A percentile compares a stretch with the other conserved stretches of the same genome.
These are phyloP conservation scores for Leucoraja ocellata DNA, from an alignment of 2,797 vertebrate genomes.

Conservation along the genomic window DNA sequence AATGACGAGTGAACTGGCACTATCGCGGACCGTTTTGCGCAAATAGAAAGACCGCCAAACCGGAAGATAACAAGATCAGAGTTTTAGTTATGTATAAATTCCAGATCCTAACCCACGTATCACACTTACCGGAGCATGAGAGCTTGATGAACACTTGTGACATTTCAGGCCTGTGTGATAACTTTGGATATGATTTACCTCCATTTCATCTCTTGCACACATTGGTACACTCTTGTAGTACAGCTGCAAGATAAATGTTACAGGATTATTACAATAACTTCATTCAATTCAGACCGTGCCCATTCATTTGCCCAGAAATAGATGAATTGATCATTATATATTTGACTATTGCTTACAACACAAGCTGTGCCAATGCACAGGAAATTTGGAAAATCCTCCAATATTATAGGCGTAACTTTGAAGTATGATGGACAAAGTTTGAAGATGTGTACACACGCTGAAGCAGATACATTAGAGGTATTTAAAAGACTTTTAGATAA, in stretches of 20 bases:
- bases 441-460: too few species aligned
- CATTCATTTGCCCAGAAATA: conserved; percentile 8
- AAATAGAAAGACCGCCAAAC: too few species aligned
- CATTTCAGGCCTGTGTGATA: conserved; percentile 64
- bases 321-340: conserved; percentile 46
- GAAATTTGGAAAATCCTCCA: not conserved
- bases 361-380: conserved; percentile 5
- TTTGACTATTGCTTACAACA: conserved; percentile 29
- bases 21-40: too few species aligned
- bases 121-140: not conserved
- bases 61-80: too few species aligned
- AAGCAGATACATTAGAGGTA: too few species aligned
- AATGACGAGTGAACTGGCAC: too few species aligned
- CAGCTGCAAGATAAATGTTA: conserved; percentile 56
- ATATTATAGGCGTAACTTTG: not conserved
- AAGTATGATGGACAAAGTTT: too few species aligned
- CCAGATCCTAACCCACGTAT: not conserved
- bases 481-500: too few species aligned
- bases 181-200: conserved; percentile 66
- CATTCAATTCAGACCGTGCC: not conserved
- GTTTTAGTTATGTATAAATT: too few species aligned
- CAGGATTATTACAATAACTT: not conserved
- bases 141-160: conserved; percentile 50
- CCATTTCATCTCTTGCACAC: conserved; percentile 52
- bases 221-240: conserved; percentile 59